A percentile compares a stretch with the other conserved stretches of the same genome.
These are phyloP conservation scores for Pristis pectinata DNA, from an alignment of 2,797 vertebrate species.

Conservation along the genomic window DNA sequence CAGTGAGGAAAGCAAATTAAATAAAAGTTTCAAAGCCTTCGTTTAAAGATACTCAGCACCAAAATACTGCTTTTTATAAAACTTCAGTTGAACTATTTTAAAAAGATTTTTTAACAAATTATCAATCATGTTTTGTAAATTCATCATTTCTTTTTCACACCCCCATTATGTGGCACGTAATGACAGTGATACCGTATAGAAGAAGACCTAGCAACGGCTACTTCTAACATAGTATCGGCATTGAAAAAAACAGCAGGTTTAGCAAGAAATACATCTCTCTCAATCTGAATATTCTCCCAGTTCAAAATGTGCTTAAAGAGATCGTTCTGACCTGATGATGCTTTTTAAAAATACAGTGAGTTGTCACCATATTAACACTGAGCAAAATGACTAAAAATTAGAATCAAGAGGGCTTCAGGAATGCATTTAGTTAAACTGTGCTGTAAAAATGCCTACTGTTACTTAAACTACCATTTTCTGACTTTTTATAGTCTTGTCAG, in stretches of 20 bases:
- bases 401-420: neutral
- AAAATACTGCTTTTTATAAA: neutral
- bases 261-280: neutral
- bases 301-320: neutral
- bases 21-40: neutral
- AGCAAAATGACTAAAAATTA: neutral
- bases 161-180: neutral
- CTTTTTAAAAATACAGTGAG: neutral
- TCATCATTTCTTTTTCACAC: neutral
- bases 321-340: neutral
- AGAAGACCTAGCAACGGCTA: neutral
- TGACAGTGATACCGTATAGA: neutral
- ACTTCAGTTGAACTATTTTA: neutral
- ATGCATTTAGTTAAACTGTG: neutral
- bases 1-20: too few relatives aligned
- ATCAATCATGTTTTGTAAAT: neutral
- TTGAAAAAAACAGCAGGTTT: neutral
- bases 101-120: neutral
- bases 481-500: neutral
- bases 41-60: neutral
- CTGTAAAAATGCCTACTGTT: neutral
- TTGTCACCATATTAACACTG: neutral
- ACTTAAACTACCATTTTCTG: conserved; percentile 1
- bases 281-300: neutral
- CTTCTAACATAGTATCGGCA: neutral